Conservation (phyloP, 2,888 invertebrate species). For the Sarcophaga rosellei region DNA sequence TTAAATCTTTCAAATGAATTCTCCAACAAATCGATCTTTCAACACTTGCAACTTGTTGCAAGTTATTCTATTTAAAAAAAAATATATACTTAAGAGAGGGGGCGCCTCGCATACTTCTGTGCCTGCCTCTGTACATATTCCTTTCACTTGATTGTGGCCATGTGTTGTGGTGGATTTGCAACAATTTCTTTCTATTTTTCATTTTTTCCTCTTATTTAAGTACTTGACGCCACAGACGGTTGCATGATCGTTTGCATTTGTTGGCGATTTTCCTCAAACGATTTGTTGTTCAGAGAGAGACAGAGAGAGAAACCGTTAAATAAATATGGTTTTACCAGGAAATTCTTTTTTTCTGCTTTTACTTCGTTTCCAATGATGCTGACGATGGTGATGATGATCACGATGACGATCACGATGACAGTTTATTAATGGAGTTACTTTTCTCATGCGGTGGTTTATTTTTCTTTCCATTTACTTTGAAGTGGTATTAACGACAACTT, state of each 20-base stretch:
- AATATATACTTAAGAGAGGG: not conserved
- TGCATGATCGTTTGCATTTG: slow-evolving; percentile 2
- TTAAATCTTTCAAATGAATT: too few relatives aligned
- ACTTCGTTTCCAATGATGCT: too few relatives aligned
- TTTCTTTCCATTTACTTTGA: not conserved
- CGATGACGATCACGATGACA: not conserved
- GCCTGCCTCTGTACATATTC: slow-evolving; percentile 24
- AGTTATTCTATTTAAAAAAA: not conserved
- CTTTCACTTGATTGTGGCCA: slow-evolving; percentile 45
- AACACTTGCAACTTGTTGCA: not conserved
- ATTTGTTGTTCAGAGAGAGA: not conserved
- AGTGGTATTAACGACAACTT: not conserved
- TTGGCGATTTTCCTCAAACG: not conserved
- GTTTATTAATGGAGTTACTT: not conserved
- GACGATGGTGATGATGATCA: too few relatives aligned
- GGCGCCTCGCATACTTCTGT: not conserved
- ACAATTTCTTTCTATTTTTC: slow-evolving; percentile 22
- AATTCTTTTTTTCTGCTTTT: not conserved
- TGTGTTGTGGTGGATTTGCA: slow-evolving; percentile 62
- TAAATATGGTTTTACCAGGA: not conserved
- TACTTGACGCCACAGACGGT: slow-evolving; percentile 18
- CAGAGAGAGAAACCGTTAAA: not conserved
- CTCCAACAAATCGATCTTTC: not conserved
- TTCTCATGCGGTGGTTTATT: not conserved
- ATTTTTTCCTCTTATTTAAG: not conserved